phyloP scores from a whole-genome alignment of 30 jellyfish, hydroid and myxozoan genomes.

The Hydractinia echinata region DNA sequence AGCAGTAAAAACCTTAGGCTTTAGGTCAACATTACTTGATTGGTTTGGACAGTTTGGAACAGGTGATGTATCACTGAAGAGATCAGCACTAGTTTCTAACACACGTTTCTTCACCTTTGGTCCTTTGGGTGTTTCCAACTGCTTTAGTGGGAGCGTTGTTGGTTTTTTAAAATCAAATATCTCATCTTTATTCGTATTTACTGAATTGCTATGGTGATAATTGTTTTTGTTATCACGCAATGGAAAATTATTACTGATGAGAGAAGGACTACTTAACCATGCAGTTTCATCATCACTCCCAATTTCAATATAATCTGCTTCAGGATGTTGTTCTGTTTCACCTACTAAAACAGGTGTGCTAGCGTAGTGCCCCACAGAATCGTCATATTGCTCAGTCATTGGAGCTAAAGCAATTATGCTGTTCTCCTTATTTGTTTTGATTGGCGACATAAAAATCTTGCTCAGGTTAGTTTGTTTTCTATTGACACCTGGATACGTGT shows the following conservation, averaged over 20 bases:
- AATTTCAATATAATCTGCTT: background rate
- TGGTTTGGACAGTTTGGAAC: background rate
- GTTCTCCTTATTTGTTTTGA: no score
- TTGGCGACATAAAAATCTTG: no score
- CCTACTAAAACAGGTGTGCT: slow-evolving; percentile 9
- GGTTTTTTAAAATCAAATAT: background rate
- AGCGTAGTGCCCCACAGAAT: background rate
- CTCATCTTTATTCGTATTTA: background rate
- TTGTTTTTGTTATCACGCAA: background rate
- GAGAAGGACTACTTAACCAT: slow-evolving; percentile 1
- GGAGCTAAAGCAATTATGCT: background rate
- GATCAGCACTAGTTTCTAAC: slow-evolving; percentile 6
- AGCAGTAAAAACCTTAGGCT: background rate
- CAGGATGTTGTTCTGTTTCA: background rate
- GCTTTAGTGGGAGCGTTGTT: background rate
- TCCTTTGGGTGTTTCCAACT: background rate
- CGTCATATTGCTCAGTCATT: background rate
- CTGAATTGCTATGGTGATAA: background rate
- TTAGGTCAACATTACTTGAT: background rate
- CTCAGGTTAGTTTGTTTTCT: no score
- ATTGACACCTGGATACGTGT: no score
- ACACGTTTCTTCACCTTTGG: background rate
- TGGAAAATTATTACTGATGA: background rate
- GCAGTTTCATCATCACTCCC: slow-evolving; percentile 12
- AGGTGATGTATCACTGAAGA: slow-evolving; percentile 4